Evolutionary conservation across 1,140 invertebrate species (phyloP), one percentile per base, ranked within the genome.

Genomic region (Whitmania pigra): DNA sequence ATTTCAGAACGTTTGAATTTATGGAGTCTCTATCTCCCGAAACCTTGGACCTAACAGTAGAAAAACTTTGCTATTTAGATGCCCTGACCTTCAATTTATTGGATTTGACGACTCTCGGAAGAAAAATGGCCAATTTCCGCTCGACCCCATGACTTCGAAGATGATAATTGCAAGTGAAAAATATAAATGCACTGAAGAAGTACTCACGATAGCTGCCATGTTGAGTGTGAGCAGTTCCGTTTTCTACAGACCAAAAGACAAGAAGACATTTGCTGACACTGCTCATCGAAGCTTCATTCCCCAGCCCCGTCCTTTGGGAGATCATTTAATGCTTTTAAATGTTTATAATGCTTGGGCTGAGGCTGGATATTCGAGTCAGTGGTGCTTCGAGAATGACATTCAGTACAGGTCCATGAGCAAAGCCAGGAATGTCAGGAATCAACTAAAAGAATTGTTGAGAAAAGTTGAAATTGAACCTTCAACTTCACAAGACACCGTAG

Each of bases 311-410:
- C 86, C 87, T 20, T 89, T 89, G 71, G 95, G 96, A 1, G 96
- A 99, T 85, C 96, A 99, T 84, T 83, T 99, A 15, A 94, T 92
- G 20, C 83, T 99, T 31, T 84, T 98, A 73, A 97, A 97, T 84
- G 90, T 99, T 53, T 99, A 97, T 78, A 94, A 94, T 83, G 92
- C 94, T 73, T 97, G 94, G 93, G 88, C 87, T n/a, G 91, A 93
- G 74, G 89, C 91, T 0, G 92, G 93, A 75, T 94, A 88, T 80
- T 94, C 91, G 49, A 91, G 89, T 0, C 93, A 96, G 80, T 97
- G 95, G 95, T 99, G 97, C 82, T 97, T 92, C 78, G 96, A 99
- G 83, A 98, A 99, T 83, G 99, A 93, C 78, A 93, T 99, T 76
- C 97, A 99, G 79, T 89, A 97, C 80, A 84, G 90, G 83, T 97